Percentiles rank a stretch among this genome's conserved stretches.
Conservation (phyloP, 2,888 invertebrate genomes). For the Microctonus brassicae region DNA sequence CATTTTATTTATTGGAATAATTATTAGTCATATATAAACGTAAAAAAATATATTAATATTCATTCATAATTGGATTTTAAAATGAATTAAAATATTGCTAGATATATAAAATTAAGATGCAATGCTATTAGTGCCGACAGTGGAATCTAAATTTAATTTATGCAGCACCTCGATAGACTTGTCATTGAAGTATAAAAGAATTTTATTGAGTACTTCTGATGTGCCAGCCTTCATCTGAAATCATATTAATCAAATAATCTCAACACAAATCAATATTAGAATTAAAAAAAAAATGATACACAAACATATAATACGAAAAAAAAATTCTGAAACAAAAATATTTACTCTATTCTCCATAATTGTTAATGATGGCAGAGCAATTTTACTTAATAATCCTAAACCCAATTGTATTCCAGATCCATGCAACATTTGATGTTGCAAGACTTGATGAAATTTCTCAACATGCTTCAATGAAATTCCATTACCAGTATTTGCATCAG, state of each 20-base stretch:
- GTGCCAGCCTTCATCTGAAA: constrained; percentile 58
- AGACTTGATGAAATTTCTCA: constrained; percentile 53
- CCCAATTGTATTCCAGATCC: constrained; percentile 55
- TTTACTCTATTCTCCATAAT: constrained; percentile 59
- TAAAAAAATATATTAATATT: constrained; percentile 10
- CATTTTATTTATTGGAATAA: no score
- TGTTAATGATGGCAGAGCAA: constrained; percentile 55
- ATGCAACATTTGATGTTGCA: constrained; percentile 52
- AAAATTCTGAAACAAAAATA: neutral
- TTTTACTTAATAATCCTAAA: constrained; percentile 54
- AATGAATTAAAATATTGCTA: no score
- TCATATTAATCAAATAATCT: no score
- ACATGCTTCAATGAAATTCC: constrained; percentile 48
- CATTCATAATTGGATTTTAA: neutral
- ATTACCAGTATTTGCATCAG: no score
- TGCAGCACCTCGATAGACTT: constrained; percentile 57
- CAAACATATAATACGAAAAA: neutral
- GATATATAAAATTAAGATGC: no score
- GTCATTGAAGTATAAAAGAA: constrained; percentile 61
- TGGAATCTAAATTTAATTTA: constrained; percentile 44
- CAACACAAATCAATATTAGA: no score
- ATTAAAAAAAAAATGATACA: neutral
- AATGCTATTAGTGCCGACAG: neutral
- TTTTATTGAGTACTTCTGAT: constrained; percentile 52
- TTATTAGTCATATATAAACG: no score